Evolutionary conservation across 2,888 invertebrate genomes (phyloP), one percentile per base, ranked within the genome.

Genomic region (Altica lythri): DNA sequence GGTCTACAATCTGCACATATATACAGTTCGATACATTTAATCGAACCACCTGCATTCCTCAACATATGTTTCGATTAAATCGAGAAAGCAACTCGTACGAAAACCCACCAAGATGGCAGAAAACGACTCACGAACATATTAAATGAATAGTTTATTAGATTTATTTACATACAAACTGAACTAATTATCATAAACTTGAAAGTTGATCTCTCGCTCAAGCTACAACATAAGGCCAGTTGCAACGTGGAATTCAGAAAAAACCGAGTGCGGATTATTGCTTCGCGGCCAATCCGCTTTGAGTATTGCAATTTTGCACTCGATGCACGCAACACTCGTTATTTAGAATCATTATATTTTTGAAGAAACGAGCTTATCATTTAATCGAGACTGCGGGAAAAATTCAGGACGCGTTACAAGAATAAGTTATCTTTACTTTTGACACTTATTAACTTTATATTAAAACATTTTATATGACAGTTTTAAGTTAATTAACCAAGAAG

Each of bases 131-230:
- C 49, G 51, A 54, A 52, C 52, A 42, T 49, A 61, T 58, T 64
- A 65, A 65, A 64, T 63, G 63, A 65, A 60, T 62, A 66, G 59
- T 68, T 68, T 68, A 68, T 68, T 63, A 62, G 59, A 60, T 63
- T 65, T 64, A 64, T 68, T 66, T 63, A 61, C 62, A 60, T 64
- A 61, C 62, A 58, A 56, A 55, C 54, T 53, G 60, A 58, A 61
- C 64, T 64, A 66, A 68, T 68, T 66, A 66, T 64, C 67, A 67
- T 68, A 69, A 68, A 69, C 65, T 62, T 56, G 63, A 63, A 66
- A 65, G 59, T 46, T 57, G 59, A 57, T 61, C 53, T 54, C 38
- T 40, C 40, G 46, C 38, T 17, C n/a, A n/a, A 38, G 40, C 40
- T 19, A 40, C 57, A 59, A 48, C 54, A 45, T 32, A 51, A 53